phyloP scores from a whole-genome alignment of 2,113 vertebrate genomes.

The Oceanodroma tethys region DNA sequence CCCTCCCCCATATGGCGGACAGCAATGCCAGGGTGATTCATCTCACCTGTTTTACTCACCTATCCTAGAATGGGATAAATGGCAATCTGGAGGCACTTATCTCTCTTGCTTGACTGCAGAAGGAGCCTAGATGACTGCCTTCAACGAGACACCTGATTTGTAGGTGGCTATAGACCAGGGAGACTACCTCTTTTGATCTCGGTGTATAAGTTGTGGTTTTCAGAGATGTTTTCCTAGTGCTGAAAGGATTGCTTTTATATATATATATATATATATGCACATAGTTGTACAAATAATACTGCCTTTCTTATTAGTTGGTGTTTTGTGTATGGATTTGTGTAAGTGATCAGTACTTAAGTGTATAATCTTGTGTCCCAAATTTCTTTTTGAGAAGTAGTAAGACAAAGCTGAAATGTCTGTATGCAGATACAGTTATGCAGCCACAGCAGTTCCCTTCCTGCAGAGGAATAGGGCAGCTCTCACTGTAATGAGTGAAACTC shows the following conservation, averaged over 20 bases:
- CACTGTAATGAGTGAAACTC: neutral
- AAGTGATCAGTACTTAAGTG: neutral
- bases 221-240: neutral
- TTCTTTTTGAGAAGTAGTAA: neutral
- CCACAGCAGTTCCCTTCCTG: neutral
- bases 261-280: too few relatives aligned
- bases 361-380: neutral
- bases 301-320: neutral
- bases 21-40: neutral
- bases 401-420: neutral
- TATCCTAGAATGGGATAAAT: conserved; percentile 42
- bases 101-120: conserved; percentile 3
- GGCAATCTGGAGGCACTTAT: conserved; percentile 34
- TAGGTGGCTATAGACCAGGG: neutral
- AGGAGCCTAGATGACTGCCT: conserved; percentile 46
- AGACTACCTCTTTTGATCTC: neutral
- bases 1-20: neutral
- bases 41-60: conserved; percentile 49
- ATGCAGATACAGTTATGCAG: neutral
- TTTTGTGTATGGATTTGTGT: neutral
- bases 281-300: neutral
- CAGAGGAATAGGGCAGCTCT: neutral
- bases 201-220: neutral
- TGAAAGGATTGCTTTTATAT: neutral
- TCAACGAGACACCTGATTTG: neutral